These are phyloP conservation scores for Phataginus tricuspis DNA, from an alignment of 2,797 vertebrate genomes.

Conservation along the genomic window DNA sequence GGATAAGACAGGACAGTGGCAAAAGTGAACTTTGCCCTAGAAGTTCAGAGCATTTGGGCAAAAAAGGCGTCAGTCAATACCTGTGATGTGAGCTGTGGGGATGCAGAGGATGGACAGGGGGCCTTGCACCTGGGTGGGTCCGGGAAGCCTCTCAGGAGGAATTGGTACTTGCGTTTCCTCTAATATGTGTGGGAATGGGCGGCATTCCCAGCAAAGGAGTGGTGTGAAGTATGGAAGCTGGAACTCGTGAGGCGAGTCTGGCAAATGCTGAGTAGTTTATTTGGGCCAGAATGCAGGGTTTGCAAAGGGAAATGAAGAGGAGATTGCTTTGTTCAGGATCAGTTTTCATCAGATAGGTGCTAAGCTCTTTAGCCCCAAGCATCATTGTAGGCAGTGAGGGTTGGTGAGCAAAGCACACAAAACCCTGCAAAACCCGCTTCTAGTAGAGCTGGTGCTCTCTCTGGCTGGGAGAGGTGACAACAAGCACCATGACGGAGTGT, in stretches of 20 bases:
- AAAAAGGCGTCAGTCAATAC: not conserved
- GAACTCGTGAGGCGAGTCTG: not conserved
- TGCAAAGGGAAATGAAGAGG: not conserved
- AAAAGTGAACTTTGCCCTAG: not conserved
- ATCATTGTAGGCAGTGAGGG: not conserved
- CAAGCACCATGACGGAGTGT: fast-evolving
- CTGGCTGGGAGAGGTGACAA: not conserved
- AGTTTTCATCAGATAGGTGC: not conserved
- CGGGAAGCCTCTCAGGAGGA: not conserved
- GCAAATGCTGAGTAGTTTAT: not conserved
- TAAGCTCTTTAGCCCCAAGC: not conserved
- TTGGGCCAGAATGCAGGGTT: not conserved
- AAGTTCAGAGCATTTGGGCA: not conserved
- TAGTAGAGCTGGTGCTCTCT: not conserved
- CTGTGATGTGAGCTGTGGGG: not conserved
- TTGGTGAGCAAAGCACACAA: too few species aligned
- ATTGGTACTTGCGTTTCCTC: not conserved
- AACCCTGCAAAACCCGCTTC: not conserved
- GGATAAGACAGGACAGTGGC: not conserved
- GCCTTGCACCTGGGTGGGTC: not conserved
- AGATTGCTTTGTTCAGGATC: too few species aligned
- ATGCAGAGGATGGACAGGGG: too few species aligned
- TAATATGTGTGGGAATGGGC: not conserved
- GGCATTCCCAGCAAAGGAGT: not conserved
- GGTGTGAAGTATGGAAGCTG: fast-evolving